phyloP scores from a whole-genome alignment of 2,113 vertebrate species.

The Tichodroma muraria region DNA sequence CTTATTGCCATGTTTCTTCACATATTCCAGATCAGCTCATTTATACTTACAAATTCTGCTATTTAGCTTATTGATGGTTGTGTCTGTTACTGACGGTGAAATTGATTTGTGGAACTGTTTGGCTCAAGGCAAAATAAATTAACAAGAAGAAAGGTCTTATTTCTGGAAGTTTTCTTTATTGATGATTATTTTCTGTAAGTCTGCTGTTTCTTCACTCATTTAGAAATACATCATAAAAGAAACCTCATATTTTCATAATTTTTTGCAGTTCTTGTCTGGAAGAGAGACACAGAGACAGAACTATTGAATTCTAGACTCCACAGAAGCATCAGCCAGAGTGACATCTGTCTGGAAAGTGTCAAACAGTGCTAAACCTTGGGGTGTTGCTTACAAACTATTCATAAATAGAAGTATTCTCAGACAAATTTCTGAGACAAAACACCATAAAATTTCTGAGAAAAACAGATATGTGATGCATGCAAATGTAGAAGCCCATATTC shows the following conservation, averaged over 20 bases:
- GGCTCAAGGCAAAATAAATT: not conserved
- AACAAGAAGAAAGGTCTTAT: not conserved
- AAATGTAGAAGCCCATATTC: not conserved
- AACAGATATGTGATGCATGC: not conserved
- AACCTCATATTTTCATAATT: not conserved
- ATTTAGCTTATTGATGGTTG: not conserved
- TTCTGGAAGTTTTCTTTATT: not conserved
- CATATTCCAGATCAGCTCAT: not conserved
- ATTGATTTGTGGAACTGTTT: not conserved
- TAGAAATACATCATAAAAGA: not conserved
- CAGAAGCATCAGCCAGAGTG: not conserved
- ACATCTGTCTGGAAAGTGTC: not conserved
- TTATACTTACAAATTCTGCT: not conserved
- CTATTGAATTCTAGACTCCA: not conserved
- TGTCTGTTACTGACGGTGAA: not conserved
- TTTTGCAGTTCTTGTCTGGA: not conserved
- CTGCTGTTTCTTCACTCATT: not conserved
- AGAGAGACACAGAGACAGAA: not conserved
- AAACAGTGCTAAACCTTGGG: not conserved
- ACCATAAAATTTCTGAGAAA: not conserved
- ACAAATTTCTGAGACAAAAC: not conserved
- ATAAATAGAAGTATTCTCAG: not conserved
- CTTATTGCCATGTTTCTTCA: not conserved
- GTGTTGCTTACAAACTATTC: not conserved
- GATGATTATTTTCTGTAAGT: not conserved